These are phyloP conservation scores for Montipora capricornis DNA, from an alignment of 64 coral and sea anemone genomes.

Conservation along the genomic window DNA sequence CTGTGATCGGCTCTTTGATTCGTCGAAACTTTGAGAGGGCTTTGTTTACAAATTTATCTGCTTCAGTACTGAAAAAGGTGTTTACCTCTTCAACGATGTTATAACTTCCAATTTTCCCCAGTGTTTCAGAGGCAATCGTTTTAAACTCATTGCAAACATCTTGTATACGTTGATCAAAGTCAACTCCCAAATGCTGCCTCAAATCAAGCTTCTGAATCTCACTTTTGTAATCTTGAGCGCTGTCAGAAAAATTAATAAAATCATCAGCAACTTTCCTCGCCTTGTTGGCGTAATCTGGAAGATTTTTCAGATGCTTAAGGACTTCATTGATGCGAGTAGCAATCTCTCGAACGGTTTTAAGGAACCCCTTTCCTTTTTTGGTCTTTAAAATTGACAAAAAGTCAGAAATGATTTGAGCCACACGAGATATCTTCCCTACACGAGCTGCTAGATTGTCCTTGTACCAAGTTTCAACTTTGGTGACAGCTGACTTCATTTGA, in stretches of 20 bases:
- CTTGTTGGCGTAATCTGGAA: slow-evolving; percentile 84
- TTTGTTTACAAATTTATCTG: slow-evolving; percentile 71
- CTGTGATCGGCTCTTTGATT: slow-evolving; percentile 79
- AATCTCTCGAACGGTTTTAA: slow-evolving; percentile 69
- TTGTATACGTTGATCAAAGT: slow-evolving; percentile 76
- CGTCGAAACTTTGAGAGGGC: slow-evolving; percentile 65
- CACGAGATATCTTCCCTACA: slow-evolving; percentile 81
- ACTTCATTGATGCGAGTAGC: slow-evolving; percentile 78
- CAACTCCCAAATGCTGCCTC: slow-evolving; percentile 73
- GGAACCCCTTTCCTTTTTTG: slow-evolving; percentile 74
- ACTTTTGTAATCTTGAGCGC: slow-evolving; percentile 69
- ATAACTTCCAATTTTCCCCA: slow-evolving; percentile 71
- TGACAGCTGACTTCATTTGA: slow-evolving; percentile 79
- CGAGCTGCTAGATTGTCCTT: slow-evolving; percentile 67
- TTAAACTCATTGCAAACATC: slow-evolving; percentile 86
- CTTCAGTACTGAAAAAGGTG: slow-evolving; percentile 75
- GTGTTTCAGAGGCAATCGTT: slow-evolving; percentile 51
- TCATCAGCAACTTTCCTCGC: slow-evolving; percentile 88
- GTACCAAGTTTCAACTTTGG: slow-evolving; percentile 83
- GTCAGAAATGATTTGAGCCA: slow-evolving; percentile 65
- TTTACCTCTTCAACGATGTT: slow-evolving; percentile 78
- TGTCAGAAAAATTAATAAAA: slow-evolving; percentile 79
- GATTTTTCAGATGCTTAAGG: slow-evolving; percentile 59
- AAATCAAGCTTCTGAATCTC: slow-evolving; percentile 83
- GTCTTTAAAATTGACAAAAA: slow-evolving; percentile 83